Evolutionary conservation across 2,797 vertebrate species (phyloP).

Genomic region (Furcifer pardalis): DNA sequence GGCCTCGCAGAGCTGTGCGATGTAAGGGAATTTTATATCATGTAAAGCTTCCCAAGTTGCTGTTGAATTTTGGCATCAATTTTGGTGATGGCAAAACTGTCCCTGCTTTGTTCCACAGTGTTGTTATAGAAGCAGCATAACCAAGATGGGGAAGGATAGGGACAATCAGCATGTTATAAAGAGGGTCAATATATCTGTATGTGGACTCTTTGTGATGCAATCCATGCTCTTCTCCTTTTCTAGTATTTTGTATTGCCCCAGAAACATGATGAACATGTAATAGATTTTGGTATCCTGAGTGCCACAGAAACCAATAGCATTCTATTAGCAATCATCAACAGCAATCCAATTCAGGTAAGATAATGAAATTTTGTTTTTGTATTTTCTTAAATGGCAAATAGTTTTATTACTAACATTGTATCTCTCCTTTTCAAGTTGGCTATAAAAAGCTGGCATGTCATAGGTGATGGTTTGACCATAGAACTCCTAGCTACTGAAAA

Average conservation of each 20-base stretch:
- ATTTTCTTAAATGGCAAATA: conserved; percentile 9
- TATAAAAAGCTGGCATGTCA: conserved; percentile 95
- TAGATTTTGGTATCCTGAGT: conserved; percentile 96
- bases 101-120: background rate
- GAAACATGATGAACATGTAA: conserved; percentile 86
- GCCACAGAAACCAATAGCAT: conserved; percentile 91
- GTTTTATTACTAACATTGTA: conserved; percentile 50
- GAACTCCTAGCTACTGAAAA: conserved; percentile 90
- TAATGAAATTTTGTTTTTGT: background rate
- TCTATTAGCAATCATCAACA: conserved; percentile 92
- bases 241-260: conserved; percentile 91
- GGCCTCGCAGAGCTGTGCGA: no score
- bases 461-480: conserved; percentile 93
- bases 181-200: background rate
- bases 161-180: background rate
- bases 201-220: background rate
- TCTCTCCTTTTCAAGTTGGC: conserved; percentile 84
- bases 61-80: background rate
- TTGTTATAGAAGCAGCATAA: background rate
- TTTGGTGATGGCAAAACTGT: background rate
- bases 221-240: conserved; percentile 59
- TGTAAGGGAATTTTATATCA: no score
- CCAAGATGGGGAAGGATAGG: no score
- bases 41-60: no score
- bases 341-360: conserved; percentile 98